Evolutionary conservation across 1,140 invertebrate genomes (phyloP).

Genomic region (Campoletis sonorensis): DNA sequence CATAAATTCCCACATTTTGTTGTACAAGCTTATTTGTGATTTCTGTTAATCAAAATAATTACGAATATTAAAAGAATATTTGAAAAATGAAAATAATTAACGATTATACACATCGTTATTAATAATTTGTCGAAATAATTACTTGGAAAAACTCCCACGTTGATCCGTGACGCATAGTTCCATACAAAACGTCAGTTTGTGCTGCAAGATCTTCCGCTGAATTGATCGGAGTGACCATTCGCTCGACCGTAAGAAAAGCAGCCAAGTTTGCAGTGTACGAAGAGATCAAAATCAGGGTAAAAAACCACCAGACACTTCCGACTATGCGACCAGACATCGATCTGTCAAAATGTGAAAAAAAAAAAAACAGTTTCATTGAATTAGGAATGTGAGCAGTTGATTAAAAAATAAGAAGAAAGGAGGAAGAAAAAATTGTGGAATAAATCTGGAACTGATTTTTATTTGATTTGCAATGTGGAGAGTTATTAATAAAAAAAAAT

Average conservation of each 20-base stretch:
- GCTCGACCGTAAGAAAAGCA: slow-evolving; percentile 95
- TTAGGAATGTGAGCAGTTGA: no score
- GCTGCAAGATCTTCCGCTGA: slow-evolving; percentile 94
- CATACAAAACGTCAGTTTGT: slow-evolving; percentile 97
- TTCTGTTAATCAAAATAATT: slow-evolving; percentile 78
- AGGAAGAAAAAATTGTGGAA: no score
- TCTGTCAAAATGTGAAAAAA: slow-evolving; percentile 72
- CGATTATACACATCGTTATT: no score
- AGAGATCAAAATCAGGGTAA: slow-evolving; percentile 97
- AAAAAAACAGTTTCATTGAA: no score
- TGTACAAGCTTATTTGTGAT: slow-evolving; percentile 93
- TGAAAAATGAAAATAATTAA: no score
- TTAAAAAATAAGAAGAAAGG: not conserved
- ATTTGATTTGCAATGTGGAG: no score
- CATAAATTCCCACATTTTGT: slow-evolving; percentile 98
- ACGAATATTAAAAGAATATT: not conserved
- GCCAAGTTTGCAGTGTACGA: slow-evolving; percentile 99
- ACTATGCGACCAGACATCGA: slow-evolving; percentile 96
- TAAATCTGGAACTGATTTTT: no score
- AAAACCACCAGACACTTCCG: slow-evolving; percentile 99
- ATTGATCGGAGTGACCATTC: slow-evolving; percentile 96
- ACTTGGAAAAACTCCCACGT: slow-evolving; percentile 96
- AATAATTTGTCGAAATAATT: slow-evolving; percentile 57
- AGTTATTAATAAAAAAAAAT: no score
- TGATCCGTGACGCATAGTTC: slow-evolving; percentile 89